Evolutionary conservation across 2,888 invertebrate species (phyloP).

Genomic region (Spatulosminthurus flaviceps): DNA sequence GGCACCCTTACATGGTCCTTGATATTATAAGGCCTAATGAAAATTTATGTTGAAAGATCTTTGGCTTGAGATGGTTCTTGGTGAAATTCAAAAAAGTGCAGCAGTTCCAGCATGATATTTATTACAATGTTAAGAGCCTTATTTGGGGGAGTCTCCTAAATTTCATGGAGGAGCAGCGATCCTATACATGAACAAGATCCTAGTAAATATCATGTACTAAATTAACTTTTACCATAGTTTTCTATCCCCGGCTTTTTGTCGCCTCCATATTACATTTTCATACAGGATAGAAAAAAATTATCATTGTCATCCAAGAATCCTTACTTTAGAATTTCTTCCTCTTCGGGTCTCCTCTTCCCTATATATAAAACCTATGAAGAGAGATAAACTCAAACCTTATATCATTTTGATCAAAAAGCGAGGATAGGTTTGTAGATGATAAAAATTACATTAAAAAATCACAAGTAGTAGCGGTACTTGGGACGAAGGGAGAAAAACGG

Average conservation of each 20-base stretch:
- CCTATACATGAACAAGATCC: background rate
- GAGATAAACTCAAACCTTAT: background rate
- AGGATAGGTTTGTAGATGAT: conserved; percentile 37
- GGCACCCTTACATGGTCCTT: conserved; percentile 24
- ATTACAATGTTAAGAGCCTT: conserved; percentile 19
- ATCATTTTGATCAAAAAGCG: conserved; percentile 43
- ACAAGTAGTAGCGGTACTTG: conserved; percentile 13
- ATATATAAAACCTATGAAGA: too few relatives aligned
- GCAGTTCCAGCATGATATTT: background rate
- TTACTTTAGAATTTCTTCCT: conserved; percentile 33
- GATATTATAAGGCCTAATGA: conserved; percentile 33
- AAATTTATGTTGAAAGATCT: conserved; percentile 29
- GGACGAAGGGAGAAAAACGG: conserved; percentile 4
- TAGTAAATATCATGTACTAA: conserved; percentile 35
- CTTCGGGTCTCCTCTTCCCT: background rate
- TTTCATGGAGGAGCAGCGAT: background rate
- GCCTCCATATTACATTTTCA: too few relatives aligned
- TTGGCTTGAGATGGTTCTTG: background rate
- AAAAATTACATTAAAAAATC: conserved; percentile 21
- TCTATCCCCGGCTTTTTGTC: background rate
- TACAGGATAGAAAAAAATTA: background rate
- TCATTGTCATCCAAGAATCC: conserved; percentile 38
- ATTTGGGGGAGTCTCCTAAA: conserved; percentile 36
- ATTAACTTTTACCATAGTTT: conserved; percentile 34
- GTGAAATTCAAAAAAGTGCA: background rate